Conservation (phyloP, 2,797 vertebrate species). For the Platyrinchus mystaceus region DNA sequence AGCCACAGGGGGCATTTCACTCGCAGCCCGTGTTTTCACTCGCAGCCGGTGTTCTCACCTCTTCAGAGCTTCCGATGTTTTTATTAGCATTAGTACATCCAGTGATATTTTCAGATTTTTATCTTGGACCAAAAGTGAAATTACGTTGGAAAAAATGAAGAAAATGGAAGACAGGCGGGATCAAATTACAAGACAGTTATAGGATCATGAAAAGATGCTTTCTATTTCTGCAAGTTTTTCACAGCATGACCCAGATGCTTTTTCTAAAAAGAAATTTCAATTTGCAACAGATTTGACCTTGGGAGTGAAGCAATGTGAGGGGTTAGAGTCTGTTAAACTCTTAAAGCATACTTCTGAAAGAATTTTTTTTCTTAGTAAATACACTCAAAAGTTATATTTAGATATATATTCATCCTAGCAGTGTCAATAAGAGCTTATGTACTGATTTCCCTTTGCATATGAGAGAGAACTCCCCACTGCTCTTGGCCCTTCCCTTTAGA, state of each 20-base stretch:
- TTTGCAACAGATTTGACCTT: conserved; percentile 10
- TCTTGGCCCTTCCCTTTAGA: background rate
- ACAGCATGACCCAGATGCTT: background rate
- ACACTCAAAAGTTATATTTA: background rate
- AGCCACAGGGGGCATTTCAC: background rate
- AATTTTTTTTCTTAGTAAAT: background rate
- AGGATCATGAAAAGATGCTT: background rate
- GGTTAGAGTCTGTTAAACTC: background rate
- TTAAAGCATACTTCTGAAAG: background rate
- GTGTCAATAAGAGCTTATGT: background rate
- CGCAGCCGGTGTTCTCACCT: background rate
- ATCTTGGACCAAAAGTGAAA: background rate
- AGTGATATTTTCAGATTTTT: background rate
- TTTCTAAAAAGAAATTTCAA: background rate
- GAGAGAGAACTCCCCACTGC: background rate
- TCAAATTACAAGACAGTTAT: background rate
- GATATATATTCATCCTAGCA: background rate
- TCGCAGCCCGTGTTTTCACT: background rate
- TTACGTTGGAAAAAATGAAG: background rate
- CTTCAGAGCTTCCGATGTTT: background rate
- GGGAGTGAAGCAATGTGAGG: background rate
- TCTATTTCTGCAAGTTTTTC: conserved; percentile 16
- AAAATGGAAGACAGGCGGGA: background rate
- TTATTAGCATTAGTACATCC: background rate
- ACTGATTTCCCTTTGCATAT: background rate